These are phyloP conservation scores for Therioaphis trifolii DNA, from an alignment of 2,888 invertebrate genomes.

Conservation along the genomic window DNA sequence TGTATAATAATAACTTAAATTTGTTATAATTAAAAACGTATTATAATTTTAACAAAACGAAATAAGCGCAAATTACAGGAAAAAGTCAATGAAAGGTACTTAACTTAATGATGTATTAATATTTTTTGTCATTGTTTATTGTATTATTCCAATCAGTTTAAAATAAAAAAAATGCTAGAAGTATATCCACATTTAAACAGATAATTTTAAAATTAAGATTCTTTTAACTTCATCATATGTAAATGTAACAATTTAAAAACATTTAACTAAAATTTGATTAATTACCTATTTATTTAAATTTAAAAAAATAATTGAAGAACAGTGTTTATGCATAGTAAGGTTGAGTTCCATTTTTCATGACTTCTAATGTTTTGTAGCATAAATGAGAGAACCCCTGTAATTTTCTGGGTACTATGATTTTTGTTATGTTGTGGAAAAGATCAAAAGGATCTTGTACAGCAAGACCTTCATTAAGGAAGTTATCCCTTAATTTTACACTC, in stretches of 20 bases:
- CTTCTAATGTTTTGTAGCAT: constrained; percentile 58
- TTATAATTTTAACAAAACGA: no score
- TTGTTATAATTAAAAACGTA: no score
- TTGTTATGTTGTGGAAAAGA: constrained; percentile 65
- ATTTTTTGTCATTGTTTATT: neutral
- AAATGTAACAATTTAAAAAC: neutral
- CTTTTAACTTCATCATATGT: neutral
- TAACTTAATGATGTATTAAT: neutral
- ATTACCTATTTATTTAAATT: neutral
- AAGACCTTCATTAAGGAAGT: constrained; percentile 56
- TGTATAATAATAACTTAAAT: no score
- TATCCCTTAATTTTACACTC: constrained; percentile 19
- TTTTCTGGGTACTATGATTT: constrained; percentile 60
- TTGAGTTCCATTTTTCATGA: constrained; percentile 56
- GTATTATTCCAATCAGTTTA: neutral
- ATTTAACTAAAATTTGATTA: neutral
- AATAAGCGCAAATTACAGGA: no score
- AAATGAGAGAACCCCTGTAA: constrained; percentile 54
- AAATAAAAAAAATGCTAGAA: neutral
- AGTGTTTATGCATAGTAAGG: constrained; percentile 41
- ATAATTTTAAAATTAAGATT: neutral
- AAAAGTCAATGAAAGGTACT: no score
- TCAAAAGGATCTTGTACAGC: constrained; percentile 66
- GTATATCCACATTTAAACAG: neutral
- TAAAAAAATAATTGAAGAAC: neutral